Percentiles rank a stretch among this genome's conserved stretches.
phyloP scores from a whole-genome alignment of 2,888 invertebrate genomes.

The Andrena minutula region DNA sequence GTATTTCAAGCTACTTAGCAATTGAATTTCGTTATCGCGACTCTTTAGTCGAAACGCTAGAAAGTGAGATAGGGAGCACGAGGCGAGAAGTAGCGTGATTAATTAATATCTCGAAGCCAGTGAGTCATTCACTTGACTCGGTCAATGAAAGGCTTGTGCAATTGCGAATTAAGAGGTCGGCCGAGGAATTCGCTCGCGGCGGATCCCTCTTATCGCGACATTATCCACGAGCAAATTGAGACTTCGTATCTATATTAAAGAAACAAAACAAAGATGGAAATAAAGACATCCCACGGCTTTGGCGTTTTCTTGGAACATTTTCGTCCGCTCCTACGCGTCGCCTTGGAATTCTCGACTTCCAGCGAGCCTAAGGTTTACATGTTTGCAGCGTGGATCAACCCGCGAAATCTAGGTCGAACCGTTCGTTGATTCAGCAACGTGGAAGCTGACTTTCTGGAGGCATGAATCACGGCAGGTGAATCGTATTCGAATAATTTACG shows the following conservation, averaged over 20 bases:
- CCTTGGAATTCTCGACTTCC: not conserved
- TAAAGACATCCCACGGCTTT: not conserved
- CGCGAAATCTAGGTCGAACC: conserved; percentile 23
- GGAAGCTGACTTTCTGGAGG: conserved; percentile 24
- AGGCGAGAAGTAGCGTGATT: conserved; percentile 64
- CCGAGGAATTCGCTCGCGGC: conserved; percentile 44
- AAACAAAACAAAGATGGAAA: not conserved
- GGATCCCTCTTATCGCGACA: conserved; percentile 26
- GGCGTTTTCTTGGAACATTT: not conserved
- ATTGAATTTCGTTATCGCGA: not conserved
- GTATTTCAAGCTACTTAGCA: not conserved
- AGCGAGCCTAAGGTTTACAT: conserved; percentile 9
- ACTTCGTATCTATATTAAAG: not conserved
- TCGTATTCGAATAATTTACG: conserved; percentile 46
- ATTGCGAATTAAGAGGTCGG: conserved; percentile 71
- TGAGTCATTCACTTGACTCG: conserved; percentile 80
- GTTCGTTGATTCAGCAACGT: not conserved
- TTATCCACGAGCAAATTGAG: conserved; percentile 18
- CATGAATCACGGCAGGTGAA: conserved; percentile 55
- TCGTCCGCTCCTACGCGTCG: not conserved
- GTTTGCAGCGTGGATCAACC: conserved; percentile 31
- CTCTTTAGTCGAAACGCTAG: conserved; percentile 4
- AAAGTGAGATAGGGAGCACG: conserved; percentile 28
- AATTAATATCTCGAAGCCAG: conserved; percentile 75
- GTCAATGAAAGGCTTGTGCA: conserved; percentile 79